Base-by-base conservation (phyloP, 2,888 invertebrate genomes). In the Hemithea aestivaria region DNA sequence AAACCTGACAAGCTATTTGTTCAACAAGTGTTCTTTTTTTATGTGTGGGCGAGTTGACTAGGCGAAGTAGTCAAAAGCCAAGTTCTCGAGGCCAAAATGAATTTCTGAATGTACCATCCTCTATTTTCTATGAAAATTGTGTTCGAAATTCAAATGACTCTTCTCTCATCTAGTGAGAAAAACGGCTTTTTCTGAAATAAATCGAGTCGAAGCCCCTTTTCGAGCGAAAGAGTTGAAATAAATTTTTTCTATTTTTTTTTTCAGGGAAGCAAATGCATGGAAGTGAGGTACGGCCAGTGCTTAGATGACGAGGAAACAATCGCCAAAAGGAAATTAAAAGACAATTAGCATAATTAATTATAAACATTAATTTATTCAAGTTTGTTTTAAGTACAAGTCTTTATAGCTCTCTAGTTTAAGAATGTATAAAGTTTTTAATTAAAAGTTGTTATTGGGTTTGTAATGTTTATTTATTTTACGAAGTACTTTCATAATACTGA, bases 191-290 rank as follows among this genome's bases (percentile, higher is more conserved):
- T n/a, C n/a, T n/a, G n/a, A n/a, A n/a, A n/a, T n/a, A n/a, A n/a
- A n/a, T n/a, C n/a, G n/a, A n/a, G n/a, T n/a, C n/a, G n/a, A n/a
- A 16, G 16, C 5, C 16, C 5, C 5, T 16, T 16, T 16, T 16
- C 16, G 5, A 16, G 2, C 2, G 5, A 16, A 16, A 16, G 5
- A 16, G 2, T 4, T 16, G 8, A 9, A 26, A 27, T 12, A 16
- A 24, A 8, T 26, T n/a, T 24, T 28, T 36, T 35, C 48, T 32
- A 46, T 58, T 54, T 46, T 56, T 53, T 42, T 47, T 88, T 81
- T 34, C 79, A 90, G 90, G 90, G 90, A 58, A 89, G 88, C 72
- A 88, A 88, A 73, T 89, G 87, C 63, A 89, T 82, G 89, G 90
- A 76, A 68, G 87, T 90, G 11, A 81, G 90, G 33, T 90, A 90